Conservation (phyloP, 2,888 invertebrate species). For the Eubasilissa splendida region DNA sequence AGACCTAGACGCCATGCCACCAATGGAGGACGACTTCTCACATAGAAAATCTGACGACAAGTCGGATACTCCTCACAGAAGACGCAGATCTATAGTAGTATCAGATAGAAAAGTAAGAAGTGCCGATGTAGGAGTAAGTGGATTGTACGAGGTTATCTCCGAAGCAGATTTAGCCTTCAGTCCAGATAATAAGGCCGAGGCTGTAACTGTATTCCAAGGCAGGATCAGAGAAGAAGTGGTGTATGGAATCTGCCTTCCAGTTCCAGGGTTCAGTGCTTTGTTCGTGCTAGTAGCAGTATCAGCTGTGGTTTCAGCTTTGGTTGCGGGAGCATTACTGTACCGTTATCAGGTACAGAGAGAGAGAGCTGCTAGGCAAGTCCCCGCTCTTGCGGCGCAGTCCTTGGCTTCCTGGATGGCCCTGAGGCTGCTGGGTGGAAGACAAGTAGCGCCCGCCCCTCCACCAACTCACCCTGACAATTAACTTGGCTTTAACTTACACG, state of each 20-base stretch:
- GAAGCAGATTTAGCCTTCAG: slow-evolving; percentile 93
- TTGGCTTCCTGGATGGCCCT: slow-evolving; percentile 85
- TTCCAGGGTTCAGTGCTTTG: slow-evolving; percentile 89
- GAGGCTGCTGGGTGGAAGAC: slow-evolving; percentile 72
- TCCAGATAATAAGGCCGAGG: slow-evolving; percentile 84
- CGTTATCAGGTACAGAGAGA: slow-evolving; percentile 85
- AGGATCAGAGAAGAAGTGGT: slow-evolving; percentile 91
- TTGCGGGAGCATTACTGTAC: slow-evolving; percentile 87
- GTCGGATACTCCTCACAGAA: slow-evolving; percentile 62
- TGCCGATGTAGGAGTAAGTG: slow-evolving; percentile 91
- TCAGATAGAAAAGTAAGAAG: slow-evolving; percentile 84
- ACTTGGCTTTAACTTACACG: neutral
- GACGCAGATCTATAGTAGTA: slow-evolving; percentile 77
- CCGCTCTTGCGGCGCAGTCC: slow-evolving; percentile 74
- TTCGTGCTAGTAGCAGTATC: slow-evolving; percentile 91
- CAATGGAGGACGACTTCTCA: slow-evolving; percentile 44
- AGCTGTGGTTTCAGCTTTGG: slow-evolving; percentile 88
- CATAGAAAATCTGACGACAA: slow-evolving; percentile 22
- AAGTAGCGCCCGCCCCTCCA: slow-evolving; percentile 37
- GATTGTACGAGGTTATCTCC: slow-evolving; percentile 92
- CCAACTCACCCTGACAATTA: slow-evolving; percentile 36
- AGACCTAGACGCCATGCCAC: slow-evolving; percentile 62
- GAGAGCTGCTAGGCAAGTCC: slow-evolving; percentile 71
- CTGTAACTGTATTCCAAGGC: slow-evolving; percentile 91
- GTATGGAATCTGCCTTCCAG: slow-evolving; percentile 92